These are phyloP conservation scores for Apodemus sylvaticus DNA, from an alignment of 2,113 vertebrate species.

Conservation along the genomic window DNA sequence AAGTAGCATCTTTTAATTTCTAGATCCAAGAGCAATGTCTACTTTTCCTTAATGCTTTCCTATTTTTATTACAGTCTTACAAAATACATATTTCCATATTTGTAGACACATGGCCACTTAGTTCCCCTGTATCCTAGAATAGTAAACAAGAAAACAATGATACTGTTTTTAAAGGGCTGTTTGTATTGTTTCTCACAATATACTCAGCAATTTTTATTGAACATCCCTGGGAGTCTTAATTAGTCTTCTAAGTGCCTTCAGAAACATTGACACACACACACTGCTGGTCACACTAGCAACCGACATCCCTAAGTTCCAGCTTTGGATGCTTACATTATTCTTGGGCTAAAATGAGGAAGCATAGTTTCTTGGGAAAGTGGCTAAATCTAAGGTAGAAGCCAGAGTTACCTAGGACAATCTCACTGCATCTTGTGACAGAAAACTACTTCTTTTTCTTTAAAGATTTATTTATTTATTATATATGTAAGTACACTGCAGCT, in stretches of 20 bases:
- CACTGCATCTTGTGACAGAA: neutral
- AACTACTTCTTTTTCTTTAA: neutral
- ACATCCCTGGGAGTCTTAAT: neutral
- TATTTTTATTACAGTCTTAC: neutral
- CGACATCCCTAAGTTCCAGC: neutral
- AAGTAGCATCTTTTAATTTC: conserved; percentile 8
- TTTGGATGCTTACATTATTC: neutral
- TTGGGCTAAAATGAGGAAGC: neutral
- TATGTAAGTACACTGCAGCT: too few relatives aligned
- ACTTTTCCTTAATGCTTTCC: neutral
- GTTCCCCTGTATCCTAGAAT: neutral
- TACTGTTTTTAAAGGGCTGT: neutral
- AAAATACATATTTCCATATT: neutral
- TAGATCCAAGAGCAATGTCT: neutral
- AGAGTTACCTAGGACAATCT: neutral
- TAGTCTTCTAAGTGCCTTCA: neutral
- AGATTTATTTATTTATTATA: too few relatives aligned
- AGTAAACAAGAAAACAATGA: neutral
- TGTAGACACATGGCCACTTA: neutral
- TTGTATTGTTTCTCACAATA: neutral
- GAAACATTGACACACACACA: neutral
- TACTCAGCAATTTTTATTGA: neutral
- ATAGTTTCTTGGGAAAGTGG: neutral
- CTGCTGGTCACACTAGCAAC: neutral
- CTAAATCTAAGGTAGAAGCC: neutral